Evolutionary conservation across 2,113 vertebrate genomes (phyloP), one percentile per base, ranked within the genome.

Genomic region (Rhipidura dahli): DNA sequence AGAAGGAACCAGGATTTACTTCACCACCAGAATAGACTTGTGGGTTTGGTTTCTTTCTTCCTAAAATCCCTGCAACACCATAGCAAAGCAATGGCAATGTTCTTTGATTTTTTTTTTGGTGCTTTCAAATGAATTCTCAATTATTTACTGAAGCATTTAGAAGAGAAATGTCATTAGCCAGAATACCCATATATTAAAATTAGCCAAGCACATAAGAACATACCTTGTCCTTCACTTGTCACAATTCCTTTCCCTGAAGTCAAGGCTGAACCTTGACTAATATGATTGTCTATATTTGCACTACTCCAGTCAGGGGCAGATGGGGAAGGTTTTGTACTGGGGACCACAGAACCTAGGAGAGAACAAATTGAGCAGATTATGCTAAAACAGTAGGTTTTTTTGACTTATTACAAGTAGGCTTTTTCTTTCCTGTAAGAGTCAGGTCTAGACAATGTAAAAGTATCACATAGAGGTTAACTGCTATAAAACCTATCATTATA

Each of bases 211-310:
- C 3, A 1, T 15, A 59, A 66, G 35, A 90, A 42, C 82, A 89
- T 92, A 99, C 99, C 98, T 98, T 98, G 98, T 71, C 98, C 98
- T 84, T 97, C 93, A 88, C 45, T 95, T 44, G 69, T 78, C 83
- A 97, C 97, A 42, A 97, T 89, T 61, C 96, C 96, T 97, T 98
- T 97, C 59, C 89, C 94, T 35, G 70, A 85, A 37, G 90, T 83
- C 53, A 96, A 98, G n/a, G 97, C 75, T 61, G 97, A 91, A 51
- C 97, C 98, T 77, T 98, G 98, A 93, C 94, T 96, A 5, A 84
- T 91, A 44, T 93, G 98, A 49, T 94, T 94, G 45, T 99, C 98
- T 79, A 96, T 69, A 75, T 90, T 97, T 65, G 97, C 94, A 91
- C 95, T 94, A 70, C 87, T 98, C 99, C 99, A 99, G 27, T 99